These are phyloP conservation scores for Oriolus oriolus DNA, from an alignment of 2,113 vertebrate genomes.

Conservation along the genomic window DNA sequence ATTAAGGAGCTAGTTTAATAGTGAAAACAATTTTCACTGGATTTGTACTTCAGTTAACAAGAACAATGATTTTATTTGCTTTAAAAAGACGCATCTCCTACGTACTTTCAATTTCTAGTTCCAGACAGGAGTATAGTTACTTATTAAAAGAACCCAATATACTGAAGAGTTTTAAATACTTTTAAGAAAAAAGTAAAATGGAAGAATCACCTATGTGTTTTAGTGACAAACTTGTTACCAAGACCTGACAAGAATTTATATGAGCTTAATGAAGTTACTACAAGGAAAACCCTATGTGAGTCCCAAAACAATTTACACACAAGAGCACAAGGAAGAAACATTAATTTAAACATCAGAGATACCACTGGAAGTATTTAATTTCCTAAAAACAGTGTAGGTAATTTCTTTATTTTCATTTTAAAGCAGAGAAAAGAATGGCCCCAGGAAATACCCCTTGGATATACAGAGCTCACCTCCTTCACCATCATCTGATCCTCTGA, in stretches of 20 bases:
- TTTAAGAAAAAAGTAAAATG: neutral
- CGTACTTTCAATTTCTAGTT: neutral
- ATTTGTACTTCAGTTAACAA: neutral
- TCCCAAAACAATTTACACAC: neutral
- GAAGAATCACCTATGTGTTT: neutral
- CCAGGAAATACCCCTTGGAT: neutral
- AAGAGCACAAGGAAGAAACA: neutral
- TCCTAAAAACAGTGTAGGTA: neutral
- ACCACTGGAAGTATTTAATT: neutral
- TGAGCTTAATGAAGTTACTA: neutral
- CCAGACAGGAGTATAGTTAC: neutral
- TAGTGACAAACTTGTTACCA: neutral
- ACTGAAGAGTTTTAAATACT: neutral
- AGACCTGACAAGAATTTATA: neutral
- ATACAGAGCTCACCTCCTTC: conserved; percentile 80
- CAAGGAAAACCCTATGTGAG: neutral
- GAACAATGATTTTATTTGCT: neutral
- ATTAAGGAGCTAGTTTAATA: neutral
- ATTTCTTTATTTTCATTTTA: neutral
- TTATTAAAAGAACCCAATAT: neutral
- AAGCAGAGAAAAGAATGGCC: neutral
- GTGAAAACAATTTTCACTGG: neutral
- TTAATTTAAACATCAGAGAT: neutral
- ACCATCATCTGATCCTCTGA: conserved; percentile 93
- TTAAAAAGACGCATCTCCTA: neutral